Evolutionary conservation across 2,797 vertebrate genomes (phyloP), one percentile per base, ranked within the genome.

Genomic region (Anisognathus igniventris): DNA sequence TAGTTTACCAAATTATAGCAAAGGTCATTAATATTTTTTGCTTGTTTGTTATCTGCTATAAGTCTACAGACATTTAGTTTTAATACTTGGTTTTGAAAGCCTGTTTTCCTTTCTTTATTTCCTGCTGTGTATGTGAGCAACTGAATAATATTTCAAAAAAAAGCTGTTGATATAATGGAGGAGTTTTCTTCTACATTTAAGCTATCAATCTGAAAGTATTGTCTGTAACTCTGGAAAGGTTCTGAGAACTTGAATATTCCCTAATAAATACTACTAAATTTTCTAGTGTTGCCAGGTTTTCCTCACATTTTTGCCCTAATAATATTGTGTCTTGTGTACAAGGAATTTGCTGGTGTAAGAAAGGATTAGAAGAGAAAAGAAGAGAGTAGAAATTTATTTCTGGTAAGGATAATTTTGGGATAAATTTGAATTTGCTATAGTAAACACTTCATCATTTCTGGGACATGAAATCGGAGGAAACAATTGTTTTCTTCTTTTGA

Each of bases 81-180:
- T 97, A 97, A 96, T 97, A 97, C 96, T 96, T 96, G 91, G 84
- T 97, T 97, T 97, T 89, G 75, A 93, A 96, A 93, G 48, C 20
- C 68, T 94, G 42, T 90, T 95, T 93, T 94, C 35, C 75, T 48
- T 87, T 93, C 67, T 95, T 97, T 96, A 77, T 96, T 96, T 92
- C 97, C 94, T 93, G 77, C 95, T 97, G 95, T 54, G 96, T 91
- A 88, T 96, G 81, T 80, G 86, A 96, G 65, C 35, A 96, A 82
- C 83, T 95, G 89, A 86, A 91, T 94, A 96, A 96, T 89, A 94
- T 96, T 96, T 95, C 76, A 96, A 95, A 96, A 19, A 30, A 96
- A 96, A 94, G 54, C 83, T 85, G 77, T 62, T 94, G 76, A 96
- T 95, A 62, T 73, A 74, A 86, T 73, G 54, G 39, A 88, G 56